These are phyloP conservation scores for Folsomia manolachei DNA, from an alignment of 2,888 invertebrate genomes.

Conservation along the genomic window DNA sequence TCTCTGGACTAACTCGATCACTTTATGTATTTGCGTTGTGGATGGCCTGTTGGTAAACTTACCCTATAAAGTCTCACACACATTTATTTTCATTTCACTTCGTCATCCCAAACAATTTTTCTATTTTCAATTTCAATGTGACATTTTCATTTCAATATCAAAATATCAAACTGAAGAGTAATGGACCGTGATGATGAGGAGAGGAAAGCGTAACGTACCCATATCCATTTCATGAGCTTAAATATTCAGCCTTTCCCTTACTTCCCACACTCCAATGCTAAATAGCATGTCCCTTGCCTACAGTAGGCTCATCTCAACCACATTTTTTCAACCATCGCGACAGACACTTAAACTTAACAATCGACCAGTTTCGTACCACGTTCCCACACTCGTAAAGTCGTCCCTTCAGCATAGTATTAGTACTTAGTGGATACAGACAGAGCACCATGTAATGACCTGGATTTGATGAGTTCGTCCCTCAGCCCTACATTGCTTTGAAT, in stretches of 20 bases:
- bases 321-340: too few species aligned
- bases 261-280: too few species aligned
- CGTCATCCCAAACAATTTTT: not conserved
- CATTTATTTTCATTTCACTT: slow-evolving; percentile 15
- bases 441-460: not conserved
- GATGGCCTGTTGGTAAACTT: not conserved
- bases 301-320: too few species aligned
- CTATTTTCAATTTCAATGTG: slow-evolving; percentile 42
- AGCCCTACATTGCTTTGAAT: too few species aligned
- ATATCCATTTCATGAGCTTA: too few species aligned
- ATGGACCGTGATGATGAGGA: slow-evolving; percentile 51
- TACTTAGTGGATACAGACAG: not conserved
- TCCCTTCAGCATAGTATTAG: not conserved
- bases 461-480: not conserved
- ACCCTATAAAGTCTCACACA: not conserved
- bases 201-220: too few species aligned
- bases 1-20: too few species aligned
- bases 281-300: too few species aligned
- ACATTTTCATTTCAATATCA: slow-evolving; percentile 51
- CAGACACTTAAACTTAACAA: not conserved
- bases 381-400: not conserved
- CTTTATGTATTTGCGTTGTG: too few species aligned
- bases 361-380: not conserved
- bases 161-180: slow-evolving; percentile 36
- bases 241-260: too few species aligned